These are phyloP conservation scores for Mesembrinibis cayennensis DNA, from an alignment of 2,113 vertebrate species.

Conservation along the genomic window DNA sequence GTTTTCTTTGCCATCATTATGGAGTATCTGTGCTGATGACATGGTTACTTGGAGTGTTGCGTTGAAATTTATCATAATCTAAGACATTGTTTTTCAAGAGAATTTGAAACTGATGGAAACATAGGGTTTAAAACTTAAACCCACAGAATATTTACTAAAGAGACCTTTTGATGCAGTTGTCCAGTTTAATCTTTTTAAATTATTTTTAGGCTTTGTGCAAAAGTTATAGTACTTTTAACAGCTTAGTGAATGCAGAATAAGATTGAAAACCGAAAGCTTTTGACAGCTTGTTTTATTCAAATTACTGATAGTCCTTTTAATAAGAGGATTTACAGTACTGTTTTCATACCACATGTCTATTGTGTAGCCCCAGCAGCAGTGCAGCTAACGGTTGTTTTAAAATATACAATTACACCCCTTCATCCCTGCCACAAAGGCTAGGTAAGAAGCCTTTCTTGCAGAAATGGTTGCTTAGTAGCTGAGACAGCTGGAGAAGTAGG, in stretches of 20 bases:
- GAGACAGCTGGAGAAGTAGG: neutral
- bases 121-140: neutral
- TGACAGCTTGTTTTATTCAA: neutral
- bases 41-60: neutral
- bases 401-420: neutral
- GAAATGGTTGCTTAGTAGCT: neutral
- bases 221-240: neutral
- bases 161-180: neutral
- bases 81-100: neutral
- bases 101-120: neutral
- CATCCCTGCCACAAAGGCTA: neutral
- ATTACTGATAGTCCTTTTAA: neutral
- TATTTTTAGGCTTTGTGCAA: neutral
- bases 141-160: neutral
- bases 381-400: neutral
- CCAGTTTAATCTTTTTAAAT: neutral
- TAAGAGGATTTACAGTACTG: neutral
- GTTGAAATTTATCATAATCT: neutral
- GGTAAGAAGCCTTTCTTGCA: neutral
- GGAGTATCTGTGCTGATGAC: neutral
- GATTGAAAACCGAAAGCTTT: neutral
- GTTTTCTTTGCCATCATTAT: neutral
- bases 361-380: neutral
- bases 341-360: neutral
- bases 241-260: neutral